A percentile compares a stretch with the other conserved stretches of the same genome.
phyloP scores from a whole-genome alignment of 2,888 invertebrate species.

The Glaucopsyche alexis region DNA sequence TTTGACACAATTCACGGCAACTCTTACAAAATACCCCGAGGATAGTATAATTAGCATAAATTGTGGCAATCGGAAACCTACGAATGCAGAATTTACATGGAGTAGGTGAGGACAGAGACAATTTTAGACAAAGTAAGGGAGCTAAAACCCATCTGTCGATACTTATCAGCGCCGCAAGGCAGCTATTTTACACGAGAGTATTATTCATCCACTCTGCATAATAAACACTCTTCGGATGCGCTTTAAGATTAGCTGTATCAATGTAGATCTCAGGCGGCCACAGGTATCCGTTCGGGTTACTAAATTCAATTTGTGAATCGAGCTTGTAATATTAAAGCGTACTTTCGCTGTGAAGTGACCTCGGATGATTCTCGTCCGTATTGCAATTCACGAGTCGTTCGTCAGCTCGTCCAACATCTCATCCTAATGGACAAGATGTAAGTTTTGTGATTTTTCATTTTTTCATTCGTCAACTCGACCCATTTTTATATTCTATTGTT shows the following conservation, averaged over 20 bases:
- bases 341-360: slow-evolving; percentile 25
- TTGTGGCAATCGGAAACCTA: slow-evolving; percentile 13
- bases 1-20: not conserved
- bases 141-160: slow-evolving; percentile 23
- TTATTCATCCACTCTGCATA: slow-evolving; percentile 38
- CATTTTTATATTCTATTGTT: too few relatives aligned
- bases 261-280: slow-evolving; percentile 34
- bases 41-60: slow-evolving; percentile 23
- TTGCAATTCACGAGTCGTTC: not conserved
- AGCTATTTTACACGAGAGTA: slow-evolving; percentile 34
- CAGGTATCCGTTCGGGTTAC: slow-evolving; percentile 38
- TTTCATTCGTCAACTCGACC: too few relatives aligned
- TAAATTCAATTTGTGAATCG: slow-evolving; percentile 44
- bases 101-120: slow-evolving; percentile 23
- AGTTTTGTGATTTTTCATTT: too few relatives aligned
- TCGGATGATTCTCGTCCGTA: not conserved
- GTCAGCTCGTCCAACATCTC: too few relatives aligned
- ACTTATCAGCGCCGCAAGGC: slow-evolving; percentile 27
- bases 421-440: too few relatives aligned
- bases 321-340: slow-evolving; percentile 49
- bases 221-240: slow-evolving; percentile 41
- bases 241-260: slow-evolving; percentile 37
- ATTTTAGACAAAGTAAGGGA: slow-evolving; percentile 23
- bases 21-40: slow-evolving; percentile 4
- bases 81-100: slow-evolving; percentile 25